Conservation (phyloP, 2,888 invertebrate genomes). For the Baronia brevicornis region DNA sequence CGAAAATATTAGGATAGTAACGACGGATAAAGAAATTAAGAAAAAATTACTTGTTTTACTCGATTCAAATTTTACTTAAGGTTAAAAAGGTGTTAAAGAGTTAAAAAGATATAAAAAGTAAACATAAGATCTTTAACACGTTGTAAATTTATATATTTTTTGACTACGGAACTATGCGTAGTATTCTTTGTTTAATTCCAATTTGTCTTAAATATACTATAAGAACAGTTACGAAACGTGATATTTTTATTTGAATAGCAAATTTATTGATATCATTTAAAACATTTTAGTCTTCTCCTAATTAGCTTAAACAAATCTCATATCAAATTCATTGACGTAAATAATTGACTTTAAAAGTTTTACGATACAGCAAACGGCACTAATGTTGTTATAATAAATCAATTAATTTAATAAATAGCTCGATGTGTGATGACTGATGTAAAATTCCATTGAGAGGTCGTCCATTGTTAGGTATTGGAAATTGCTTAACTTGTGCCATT, state of each 20-base stretch:
- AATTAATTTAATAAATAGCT: slow-evolving; percentile 39
- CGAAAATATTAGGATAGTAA: too few species aligned
- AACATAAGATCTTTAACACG: too few species aligned
- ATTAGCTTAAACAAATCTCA: slow-evolving; percentile 12
- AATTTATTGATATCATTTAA: slow-evolving; percentile 7
- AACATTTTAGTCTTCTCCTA: slow-evolving; percentile 6
- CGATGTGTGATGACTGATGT: slow-evolving; percentile 27
- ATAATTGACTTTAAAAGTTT: slow-evolving; percentile 6
- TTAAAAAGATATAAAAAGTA: too few species aligned
- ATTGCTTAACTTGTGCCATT: slow-evolving; percentile 36
- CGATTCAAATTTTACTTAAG: too few species aligned
- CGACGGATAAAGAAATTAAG: too few species aligned
- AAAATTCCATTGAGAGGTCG: slow-evolving; percentile 44
- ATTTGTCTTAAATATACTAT: too few species aligned
- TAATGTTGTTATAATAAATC: slow-evolving; percentile 32
- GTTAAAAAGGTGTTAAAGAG: too few species aligned
- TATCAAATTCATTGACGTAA: slow-evolving; percentile 9
- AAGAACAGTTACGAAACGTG: slow-evolving; percentile 15
- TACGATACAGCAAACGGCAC: slow-evolving; percentile 11
- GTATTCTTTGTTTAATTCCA: too few species aligned
- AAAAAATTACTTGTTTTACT: too few species aligned
- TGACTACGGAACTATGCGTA: too few species aligned
- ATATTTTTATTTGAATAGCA: slow-evolving; percentile 8
- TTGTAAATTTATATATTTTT: too few species aligned
- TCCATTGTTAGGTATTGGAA: slow-evolving; percentile 39